Conservation (phyloP, 2,113 vertebrate species). For the Bucco capensis region DNA sequence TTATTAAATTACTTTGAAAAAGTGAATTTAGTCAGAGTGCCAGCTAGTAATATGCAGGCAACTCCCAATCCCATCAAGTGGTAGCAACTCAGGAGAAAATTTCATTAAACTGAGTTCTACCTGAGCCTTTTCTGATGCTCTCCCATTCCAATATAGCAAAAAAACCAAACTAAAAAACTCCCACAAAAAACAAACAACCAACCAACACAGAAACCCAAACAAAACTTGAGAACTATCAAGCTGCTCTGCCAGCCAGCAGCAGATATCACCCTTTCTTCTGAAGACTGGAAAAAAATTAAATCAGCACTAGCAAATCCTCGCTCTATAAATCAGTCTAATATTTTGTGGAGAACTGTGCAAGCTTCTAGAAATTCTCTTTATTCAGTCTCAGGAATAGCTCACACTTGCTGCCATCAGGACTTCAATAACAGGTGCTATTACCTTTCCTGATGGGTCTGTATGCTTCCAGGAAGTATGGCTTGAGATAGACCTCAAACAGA, state of each 20-base stretch:
- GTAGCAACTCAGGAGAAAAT: background rate
- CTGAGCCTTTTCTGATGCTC: background rate
- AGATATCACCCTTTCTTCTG: background rate
- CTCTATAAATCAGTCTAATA: background rate
- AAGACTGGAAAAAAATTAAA: background rate
- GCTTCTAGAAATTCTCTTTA: background rate
- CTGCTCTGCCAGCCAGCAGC: background rate
- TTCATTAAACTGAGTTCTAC: background rate
- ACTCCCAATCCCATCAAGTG: background rate
- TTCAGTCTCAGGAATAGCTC: background rate
- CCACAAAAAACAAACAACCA: background rate
- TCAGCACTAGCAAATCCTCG: background rate
- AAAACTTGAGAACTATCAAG: background rate
- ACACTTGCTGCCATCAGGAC: background rate
- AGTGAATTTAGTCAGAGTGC: background rate
- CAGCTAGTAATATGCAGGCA: background rate
- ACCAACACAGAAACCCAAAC: background rate
- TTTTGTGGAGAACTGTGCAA: background rate
- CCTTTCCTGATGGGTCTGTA: constrained; percentile 98
- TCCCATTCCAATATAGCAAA: background rate
- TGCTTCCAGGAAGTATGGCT: constrained; percentile 96
- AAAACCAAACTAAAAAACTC: too few species aligned
- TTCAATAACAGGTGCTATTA: constrained; percentile 34
- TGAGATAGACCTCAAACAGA: constrained; percentile 97
- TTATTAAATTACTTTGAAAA: background rate